Evolutionary conservation across 1,140 invertebrate species (phyloP), one percentile per base, ranked within the genome.

Genomic region (Polypedilum pembai): DNA sequence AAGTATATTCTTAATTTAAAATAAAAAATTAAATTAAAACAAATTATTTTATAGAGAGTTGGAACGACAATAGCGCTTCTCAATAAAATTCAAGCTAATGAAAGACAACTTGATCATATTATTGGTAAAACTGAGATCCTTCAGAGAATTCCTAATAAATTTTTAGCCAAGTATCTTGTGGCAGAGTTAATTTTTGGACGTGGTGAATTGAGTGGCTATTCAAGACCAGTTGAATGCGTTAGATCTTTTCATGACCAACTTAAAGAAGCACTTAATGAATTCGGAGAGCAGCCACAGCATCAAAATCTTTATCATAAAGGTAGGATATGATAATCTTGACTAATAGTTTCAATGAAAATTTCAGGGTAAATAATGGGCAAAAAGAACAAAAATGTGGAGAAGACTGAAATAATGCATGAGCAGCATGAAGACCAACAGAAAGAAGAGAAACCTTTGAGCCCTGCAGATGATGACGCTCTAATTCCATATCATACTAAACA

Each of bases 181-280:
- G 89, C 91, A 63, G 93, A 95, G 82, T 82, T 94, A 24, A 80
- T 95, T n/a, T 93, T 91, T 86, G 91, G 92, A 65, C 91, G 92
- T 83, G 86, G 87, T 80, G 75, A 79, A n/a, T 82, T 94, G 12
- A 85, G 86, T 74, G 85, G 86, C 15, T 85, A 89, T 72, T 87
- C 87, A 76, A 92, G 89, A 82, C 91, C 92, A 7, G 83, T 90
- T 73, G 78, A 86, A 83, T 91, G 88, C 56, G 84, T 94, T 76
- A 79, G 88, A 66, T 81, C 82, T 73, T 92, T 92, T 81, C 83
- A 89, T 82, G 85, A 87, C 73, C 79, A 83, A 78, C 79, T 88
- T 73, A 79, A 82, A 73, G 79, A 85, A 73, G 80, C 80, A 21
- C 78, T 84, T 75, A 63, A 74, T 65, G 65, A 76, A 72, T 73